These are phyloP conservation scores for Rhynchomys soricoides DNA, from an alignment of 2,113 vertebrate species.

Conservation along the genomic window DNA sequence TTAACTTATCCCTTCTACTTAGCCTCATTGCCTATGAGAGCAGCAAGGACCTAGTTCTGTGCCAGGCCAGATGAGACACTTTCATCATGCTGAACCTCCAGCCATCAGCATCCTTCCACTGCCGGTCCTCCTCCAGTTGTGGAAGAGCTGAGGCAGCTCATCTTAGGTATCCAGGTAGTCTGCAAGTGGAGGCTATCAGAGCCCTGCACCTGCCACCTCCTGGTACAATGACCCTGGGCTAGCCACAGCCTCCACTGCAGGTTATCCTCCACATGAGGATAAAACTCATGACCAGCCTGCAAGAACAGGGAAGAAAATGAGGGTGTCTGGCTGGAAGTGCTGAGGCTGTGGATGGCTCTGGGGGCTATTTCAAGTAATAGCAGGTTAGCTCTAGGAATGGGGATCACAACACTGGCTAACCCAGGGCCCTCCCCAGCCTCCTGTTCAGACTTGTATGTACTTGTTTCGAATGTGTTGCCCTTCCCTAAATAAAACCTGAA, in stretches of 20 bases:
- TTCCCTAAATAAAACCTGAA: neutral
- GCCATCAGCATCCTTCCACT: neutral
- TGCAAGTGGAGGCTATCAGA: neutral
- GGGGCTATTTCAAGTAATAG: neutral
- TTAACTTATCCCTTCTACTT: neutral
- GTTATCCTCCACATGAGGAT: too few species aligned
- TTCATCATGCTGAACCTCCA: neutral
- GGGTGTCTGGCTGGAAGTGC: fast-evolving
- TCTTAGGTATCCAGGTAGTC: neutral
- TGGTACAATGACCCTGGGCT: neutral
- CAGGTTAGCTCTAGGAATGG: neutral
- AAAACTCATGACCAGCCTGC: neutral
- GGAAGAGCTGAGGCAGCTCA: neutral
- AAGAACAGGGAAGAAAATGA: neutral
- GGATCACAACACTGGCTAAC: fast-evolving
- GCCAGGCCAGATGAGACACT: too few species aligned
- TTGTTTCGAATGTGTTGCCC: neutral
- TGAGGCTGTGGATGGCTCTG: neutral
- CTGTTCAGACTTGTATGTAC: neutral
- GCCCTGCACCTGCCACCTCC: fast-evolving
- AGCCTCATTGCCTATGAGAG: neutral
- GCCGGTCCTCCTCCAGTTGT: neutral
- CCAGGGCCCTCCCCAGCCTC: neutral
- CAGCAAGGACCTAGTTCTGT: neutral
- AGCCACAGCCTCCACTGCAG: neutral